Evolutionary conservation across 2,797 vertebrate species (phyloP), one percentile per base, ranked within the genome.

Genomic region (Pipistrellus nathusii): DNA sequence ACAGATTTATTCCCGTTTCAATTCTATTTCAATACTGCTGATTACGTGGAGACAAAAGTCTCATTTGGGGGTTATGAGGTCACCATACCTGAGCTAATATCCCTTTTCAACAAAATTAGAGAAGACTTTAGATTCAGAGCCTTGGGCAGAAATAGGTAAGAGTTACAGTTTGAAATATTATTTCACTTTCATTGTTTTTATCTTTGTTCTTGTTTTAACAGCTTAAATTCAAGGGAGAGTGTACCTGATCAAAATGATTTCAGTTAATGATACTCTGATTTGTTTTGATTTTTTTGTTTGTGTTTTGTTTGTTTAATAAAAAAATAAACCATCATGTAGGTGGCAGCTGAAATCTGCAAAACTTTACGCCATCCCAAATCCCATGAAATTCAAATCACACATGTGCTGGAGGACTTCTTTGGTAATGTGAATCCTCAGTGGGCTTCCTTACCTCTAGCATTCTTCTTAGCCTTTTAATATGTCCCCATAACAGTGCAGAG

Each of bases 1-100:
- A 88, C 38, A 92, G 11, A 81, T 51, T 94, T 86, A 91, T 82
- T 93, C 66, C 38, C 5, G 23, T 73, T 90, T 94, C 64, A 87
- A n/a, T 62, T 83, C 82, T 77, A 38, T 71, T 90, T 83, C 53
- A 62, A 9, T 87, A 57, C 1, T 46, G 17, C 7, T 95, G 64
- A 84, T 82, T 84, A 81, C 11, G 4, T 38, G 38, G 69, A 95
- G 84, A 87, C 20, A 41, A 27, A 92, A 75, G 8, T 87, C 62
- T 86, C 41, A 71, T 80, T 84, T 93, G 80, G 25, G 51, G 53
- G 15, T 38, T 73, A 90, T 17, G 30, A 46, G n/a, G 44, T 64
- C n/a, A 32, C 21, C 66, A 15, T 77, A 85, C 66, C 44, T 88
- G 38, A 88, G 46, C 18, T 48, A 93, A 72, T 41, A 81, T 64